phyloP scores from a whole-genome alignment of 2,888 invertebrate genomes.

The Nesidiocoris tenuis region DNA sequence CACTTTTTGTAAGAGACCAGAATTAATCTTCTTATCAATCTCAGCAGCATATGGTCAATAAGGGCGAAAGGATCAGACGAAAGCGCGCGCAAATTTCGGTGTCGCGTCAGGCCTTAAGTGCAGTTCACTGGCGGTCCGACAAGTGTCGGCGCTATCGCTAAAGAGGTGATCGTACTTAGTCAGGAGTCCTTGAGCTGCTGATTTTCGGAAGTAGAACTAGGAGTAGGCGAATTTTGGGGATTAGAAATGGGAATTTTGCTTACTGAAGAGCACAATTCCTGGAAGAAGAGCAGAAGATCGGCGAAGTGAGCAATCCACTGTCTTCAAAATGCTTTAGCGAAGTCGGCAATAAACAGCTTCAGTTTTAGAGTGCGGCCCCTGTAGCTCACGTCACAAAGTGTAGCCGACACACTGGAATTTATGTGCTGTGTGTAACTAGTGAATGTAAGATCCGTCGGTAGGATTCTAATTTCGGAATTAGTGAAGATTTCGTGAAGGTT shows the following conservation, averaged over 20 bases:
- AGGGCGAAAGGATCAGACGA: constrained; percentile 2
- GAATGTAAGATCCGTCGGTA: background rate
- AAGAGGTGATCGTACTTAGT: background rate
- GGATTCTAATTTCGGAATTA: background rate
- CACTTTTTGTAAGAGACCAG: constrained; percentile 49
- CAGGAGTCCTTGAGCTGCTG: too few relatives aligned
- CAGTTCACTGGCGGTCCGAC: constrained; percentile 10
- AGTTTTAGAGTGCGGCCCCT: background rate
- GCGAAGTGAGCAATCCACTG: constrained; percentile 20
- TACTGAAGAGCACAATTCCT: background rate
- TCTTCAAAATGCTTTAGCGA: constrained; percentile 19
- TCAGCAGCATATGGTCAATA: constrained; percentile 1
- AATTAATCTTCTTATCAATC: constrained; percentile 21
- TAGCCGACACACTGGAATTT: background rate
- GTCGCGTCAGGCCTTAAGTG: background rate
- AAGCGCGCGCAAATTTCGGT: constrained; percentile 3
- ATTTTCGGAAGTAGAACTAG: too few relatives aligned
- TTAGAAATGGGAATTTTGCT: too few relatives aligned
- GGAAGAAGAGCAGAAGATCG: background rate
- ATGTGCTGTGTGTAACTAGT: background rate
- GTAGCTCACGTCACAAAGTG: background rate
- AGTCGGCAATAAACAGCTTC: constrained; percentile 4
- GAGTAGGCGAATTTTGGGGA: too few relatives aligned
- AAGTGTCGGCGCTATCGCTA: constrained; percentile 23
- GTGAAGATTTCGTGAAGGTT: constrained; percentile 5